Percentiles rank a stretch among this genome's conserved stretches.
phyloP scores from a whole-genome alignment of 1,140 invertebrate genomes.

The Anthonomus grandis region DNA sequence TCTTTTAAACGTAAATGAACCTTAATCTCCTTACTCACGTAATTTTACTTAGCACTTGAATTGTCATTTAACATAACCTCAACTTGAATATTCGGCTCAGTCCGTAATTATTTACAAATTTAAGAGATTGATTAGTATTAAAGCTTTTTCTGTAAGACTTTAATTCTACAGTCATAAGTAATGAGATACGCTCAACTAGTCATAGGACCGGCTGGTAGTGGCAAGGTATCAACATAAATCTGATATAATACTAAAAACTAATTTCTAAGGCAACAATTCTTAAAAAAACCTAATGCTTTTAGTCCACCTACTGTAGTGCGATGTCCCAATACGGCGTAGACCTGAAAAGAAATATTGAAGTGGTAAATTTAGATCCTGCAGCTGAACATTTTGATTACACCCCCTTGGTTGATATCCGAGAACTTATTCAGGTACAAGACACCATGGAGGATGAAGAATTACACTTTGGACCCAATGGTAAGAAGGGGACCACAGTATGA shows the following conservation, averaged over 20 bases:
- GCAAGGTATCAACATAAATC: constrained; percentile 65
- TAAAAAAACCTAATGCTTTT: constrained; percentile 7
- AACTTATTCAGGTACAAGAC: constrained; percentile 93
- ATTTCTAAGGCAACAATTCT: neutral
- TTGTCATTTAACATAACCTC: too few species aligned
- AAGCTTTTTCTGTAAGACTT: too few species aligned
- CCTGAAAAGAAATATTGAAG: constrained; percentile 70
- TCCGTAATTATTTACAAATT: too few species aligned
- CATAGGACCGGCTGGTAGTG: constrained; percentile 92
- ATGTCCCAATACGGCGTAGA: constrained; percentile 82
- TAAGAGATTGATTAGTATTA: too few species aligned
- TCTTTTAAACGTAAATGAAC: too few species aligned
- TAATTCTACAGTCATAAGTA: too few species aligned
- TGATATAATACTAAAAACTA: neutral
- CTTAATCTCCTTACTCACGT: too few species aligned
- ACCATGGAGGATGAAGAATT: constrained; percentile 95
- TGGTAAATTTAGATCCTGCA: constrained; percentile 97
- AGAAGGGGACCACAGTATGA: too few species aligned
- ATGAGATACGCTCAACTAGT: constrained; percentile 94
- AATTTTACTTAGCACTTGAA: too few species aligned
- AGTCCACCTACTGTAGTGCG: constrained; percentile 93
- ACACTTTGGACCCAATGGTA: constrained; percentile 94
- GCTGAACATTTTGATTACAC: constrained; percentile 94
- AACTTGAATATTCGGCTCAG: too few species aligned
- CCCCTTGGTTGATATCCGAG: constrained; percentile 83